These are phyloP conservation scores for Streptopelia turtur DNA, from an alignment of 2,797 vertebrate genomes.

Conservation along the genomic window DNA sequence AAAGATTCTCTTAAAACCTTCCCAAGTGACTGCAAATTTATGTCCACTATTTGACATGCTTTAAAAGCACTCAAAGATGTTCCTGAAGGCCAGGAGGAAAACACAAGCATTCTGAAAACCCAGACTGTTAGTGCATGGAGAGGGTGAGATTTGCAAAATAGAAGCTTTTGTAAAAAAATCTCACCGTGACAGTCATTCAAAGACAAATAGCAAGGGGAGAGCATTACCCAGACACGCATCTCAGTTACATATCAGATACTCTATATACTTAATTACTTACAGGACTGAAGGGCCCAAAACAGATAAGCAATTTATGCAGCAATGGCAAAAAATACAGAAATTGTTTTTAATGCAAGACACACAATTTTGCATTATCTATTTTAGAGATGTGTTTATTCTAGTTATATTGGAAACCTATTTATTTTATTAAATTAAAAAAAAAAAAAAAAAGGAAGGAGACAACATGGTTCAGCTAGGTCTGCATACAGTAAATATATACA, in stretches of 20 bases:
- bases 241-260: neutral
- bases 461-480: neutral
- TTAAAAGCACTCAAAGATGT: neutral
- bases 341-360: neutral
- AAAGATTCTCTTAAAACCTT: neutral
- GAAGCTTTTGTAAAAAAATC: neutral
- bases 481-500: neutral
- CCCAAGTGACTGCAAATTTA: neutral
- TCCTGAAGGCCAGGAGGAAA: neutral
- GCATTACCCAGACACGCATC: neutral
- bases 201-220: neutral
- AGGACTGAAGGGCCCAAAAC: neutral
- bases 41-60: neutral
- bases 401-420: neutral
- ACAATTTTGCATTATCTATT: neutral
- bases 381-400: neutral
- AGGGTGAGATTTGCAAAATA: neutral
- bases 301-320: neutral
- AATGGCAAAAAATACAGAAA: rapidly evolving
- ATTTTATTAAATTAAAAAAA: neutral
- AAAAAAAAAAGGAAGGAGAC: neutral
- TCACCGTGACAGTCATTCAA: neutral
- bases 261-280: neutral
- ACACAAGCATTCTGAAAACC: neutral
- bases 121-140: neutral